These are phyloP conservation scores for Pelosia muscerda DNA, from an alignment of 2,888 invertebrate genomes.

Conservation along the genomic window DNA sequence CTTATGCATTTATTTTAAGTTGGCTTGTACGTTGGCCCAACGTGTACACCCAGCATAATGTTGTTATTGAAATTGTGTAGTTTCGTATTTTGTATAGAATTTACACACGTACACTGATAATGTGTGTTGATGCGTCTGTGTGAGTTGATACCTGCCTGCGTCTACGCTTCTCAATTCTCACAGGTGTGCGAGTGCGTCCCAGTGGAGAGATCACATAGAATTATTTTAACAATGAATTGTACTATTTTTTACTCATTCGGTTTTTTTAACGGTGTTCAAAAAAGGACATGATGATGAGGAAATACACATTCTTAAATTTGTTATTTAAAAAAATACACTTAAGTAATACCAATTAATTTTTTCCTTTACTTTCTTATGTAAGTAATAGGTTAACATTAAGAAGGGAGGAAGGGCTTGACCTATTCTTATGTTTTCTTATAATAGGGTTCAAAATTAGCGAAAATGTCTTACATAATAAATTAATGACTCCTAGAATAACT, in stretches of 20 bases:
- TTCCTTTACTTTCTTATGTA: too few relatives aligned
- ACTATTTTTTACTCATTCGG: not conserved
- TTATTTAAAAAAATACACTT: too few relatives aligned
- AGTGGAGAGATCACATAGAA: slow-evolving; percentile 12
- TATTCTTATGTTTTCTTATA: too few relatives aligned
- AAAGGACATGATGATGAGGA: too few relatives aligned
- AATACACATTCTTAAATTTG: too few relatives aligned
- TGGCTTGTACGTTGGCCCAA: not conserved
- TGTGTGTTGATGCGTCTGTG: slow-evolving; percentile 7
- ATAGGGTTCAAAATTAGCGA: too few relatives aligned
- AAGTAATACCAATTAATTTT: too few relatives aligned
- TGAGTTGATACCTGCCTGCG: slow-evolving; percentile 44
- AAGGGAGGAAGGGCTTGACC: too few relatives aligned
- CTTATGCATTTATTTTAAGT: not conserved
- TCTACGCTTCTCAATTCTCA: slow-evolving; percentile 23
- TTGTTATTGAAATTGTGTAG: not conserved
- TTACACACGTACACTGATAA: slow-evolving; percentile 13
- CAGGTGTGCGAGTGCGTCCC: slow-evolving; percentile 34
- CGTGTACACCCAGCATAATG: not conserved
- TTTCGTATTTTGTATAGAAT: not conserved
- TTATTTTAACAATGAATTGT: not conserved
- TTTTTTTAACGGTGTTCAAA: not conserved
- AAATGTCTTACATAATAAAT: too few relatives aligned
- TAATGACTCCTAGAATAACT: too few relatives aligned
- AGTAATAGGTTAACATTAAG: too few relatives aligned